Percentiles rank a stretch among this genome's conserved stretches.
Evolutionary conservation across 2,113 vertebrate species (phyloP).

Genomic region (Bombycilla garrulus): DNA sequence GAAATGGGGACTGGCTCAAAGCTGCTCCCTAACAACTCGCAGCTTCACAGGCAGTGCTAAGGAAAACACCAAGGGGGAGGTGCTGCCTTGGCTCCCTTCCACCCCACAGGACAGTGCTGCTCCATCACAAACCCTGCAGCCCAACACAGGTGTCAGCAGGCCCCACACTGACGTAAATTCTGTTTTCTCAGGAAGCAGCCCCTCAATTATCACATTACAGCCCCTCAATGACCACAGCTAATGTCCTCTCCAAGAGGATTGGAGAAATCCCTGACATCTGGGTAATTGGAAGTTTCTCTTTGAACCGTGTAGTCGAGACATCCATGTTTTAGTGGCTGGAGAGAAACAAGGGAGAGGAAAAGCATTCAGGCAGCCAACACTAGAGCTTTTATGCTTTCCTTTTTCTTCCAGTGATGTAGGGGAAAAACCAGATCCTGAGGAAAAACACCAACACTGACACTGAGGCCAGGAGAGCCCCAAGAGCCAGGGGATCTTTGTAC

Average conservation of each 20-base stretch:
- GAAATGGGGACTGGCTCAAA: not conserved
- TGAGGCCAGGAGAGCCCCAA: not conserved
- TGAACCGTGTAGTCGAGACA: not conserved
- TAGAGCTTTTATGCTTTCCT: not conserved
- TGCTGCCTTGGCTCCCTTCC: not conserved
- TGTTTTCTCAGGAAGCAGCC: not conserved
- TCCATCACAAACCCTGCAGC: not conserved
- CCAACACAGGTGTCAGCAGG: accelerated
- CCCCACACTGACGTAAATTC: not conserved
- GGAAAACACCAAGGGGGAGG: not conserved
- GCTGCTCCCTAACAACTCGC: not conserved
- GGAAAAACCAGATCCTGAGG: not conserved
- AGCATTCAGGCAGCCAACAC: not conserved
- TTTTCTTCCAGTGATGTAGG: not conserved
- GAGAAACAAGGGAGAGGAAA: not conserved
- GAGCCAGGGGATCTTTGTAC: not conserved
- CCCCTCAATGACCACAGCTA: not conserved
- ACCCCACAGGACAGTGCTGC: not conserved
- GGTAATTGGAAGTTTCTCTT: not conserved
- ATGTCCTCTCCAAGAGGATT: not conserved
- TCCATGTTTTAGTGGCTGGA: not conserved
- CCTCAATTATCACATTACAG: not conserved
- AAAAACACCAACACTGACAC: not conserved
- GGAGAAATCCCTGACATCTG: not conserved
- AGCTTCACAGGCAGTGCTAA: not conserved